Base-by-base conservation (phyloP, 2,888 invertebrate genomes). In the Bombylius discolor region DNA sequence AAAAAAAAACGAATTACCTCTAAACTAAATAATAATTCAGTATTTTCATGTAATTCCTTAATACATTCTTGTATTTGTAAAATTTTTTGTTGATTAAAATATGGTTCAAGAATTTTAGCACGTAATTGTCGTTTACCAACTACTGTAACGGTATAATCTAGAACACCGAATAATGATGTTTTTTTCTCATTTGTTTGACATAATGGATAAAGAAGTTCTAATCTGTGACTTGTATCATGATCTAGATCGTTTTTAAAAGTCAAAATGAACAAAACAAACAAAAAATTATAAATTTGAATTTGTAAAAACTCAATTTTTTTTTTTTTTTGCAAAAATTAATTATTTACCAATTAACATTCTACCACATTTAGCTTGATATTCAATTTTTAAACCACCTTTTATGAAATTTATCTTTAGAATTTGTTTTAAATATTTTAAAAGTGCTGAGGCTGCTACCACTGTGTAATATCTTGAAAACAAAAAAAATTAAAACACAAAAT, bases 381-480 rank as follows among this genome's bases (percentile, higher is more conserved):
- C 83, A 42, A 95, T 79, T 72, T 85, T 87, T 59, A 96, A 72
- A 0, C 92, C 86, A 64, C 82, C 81, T 53, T 82, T 80, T 1
- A 85, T 81, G 70, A 88, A 92, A 23, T 83, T 77, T 23, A 87
- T 77, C 61, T 84, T 85, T 64, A 89, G 84, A 56, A 84, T 82
- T 63, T 82, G 83, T 71, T 94, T 91, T 1, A 91, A 80, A 70
- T 93, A 94, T 66, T 86, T 88, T 5, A 95, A 68, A 5, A 95
- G 77, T 5, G 92, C 94, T 14, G 89, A 82, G n/a, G 84, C 83
- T 1, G 94, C 85, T 11, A 93, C 83, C 53, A 95, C 70, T 13
- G 90, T 87, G 68, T 93, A 93, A 70, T 89, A 91, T 67, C 91
- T 93, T 68, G 46, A 70, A 65, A 60, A 49, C 11, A 9, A 39